Percentiles rank a stretch among this genome's conserved stretches.
Evolutionary conservation across 2,888 invertebrate genomes (phyloP).

Genomic region (Chloroclystis v-ata): DNA sequence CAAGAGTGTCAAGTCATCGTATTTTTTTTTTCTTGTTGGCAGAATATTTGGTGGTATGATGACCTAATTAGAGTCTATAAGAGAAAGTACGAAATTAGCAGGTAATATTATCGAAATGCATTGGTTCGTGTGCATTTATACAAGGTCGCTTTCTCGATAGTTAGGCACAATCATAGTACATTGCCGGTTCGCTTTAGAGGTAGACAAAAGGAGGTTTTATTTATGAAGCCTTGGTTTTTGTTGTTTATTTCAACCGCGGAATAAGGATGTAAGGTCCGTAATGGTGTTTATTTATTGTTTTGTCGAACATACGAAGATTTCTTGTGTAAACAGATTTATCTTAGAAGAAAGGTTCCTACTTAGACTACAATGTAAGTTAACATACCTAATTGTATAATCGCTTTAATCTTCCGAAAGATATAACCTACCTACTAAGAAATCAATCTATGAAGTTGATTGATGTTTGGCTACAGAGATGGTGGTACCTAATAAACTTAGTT

Average conservation of each 20-base stretch:
- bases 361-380: too few relatives aligned
- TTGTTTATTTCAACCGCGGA: conserved; percentile 4
- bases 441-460: too few relatives aligned
- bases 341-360: too few relatives aligned
- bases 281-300: conserved; percentile 8
- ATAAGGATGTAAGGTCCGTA: conserved; percentile 8
- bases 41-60: conserved; percentile 26
- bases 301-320: neutral
- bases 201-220: neutral
- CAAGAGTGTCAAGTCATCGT: neutral
- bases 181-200: conserved; percentile 12
- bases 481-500: too few relatives aligned
- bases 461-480: too few relatives aligned
- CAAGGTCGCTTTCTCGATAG: conserved; percentile 27
- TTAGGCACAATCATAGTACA: conserved; percentile 9
- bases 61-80: conserved; percentile 39
- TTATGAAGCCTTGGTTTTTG: neutral
- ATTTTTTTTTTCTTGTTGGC: neutral
- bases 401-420: too few relatives aligned
- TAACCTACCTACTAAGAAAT: too few relatives aligned
- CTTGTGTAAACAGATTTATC: too few relatives aligned
- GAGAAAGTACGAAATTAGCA: conserved; percentile 34
- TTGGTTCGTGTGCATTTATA: conserved; percentile 12
- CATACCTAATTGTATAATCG: too few relatives aligned
- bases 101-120: conserved; percentile 40